Conservation (phyloP, 2,888 invertebrate species). For the Cataglyphis livida region DNA sequence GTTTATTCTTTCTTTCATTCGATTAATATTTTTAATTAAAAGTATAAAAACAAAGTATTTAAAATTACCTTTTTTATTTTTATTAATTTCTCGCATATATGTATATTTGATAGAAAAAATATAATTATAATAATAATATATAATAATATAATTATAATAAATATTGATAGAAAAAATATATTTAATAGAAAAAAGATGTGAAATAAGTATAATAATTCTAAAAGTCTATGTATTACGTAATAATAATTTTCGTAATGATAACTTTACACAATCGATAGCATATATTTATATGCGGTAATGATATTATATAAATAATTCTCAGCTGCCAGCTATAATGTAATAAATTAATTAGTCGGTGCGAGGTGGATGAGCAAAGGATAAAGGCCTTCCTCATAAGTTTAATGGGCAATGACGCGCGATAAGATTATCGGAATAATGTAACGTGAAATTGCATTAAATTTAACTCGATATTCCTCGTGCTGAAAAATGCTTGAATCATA, state of each 20-base stretch:
- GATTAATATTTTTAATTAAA: not conserved
- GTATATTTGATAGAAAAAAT: too few relatives aligned
- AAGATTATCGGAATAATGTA: slow-evolving; percentile 75
- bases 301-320: slow-evolving; percentile 68
- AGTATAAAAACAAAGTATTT: not conserved
- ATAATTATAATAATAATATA: too few relatives aligned
- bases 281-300: slow-evolving; percentile 46
- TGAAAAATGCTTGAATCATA: slow-evolving; percentile 71
- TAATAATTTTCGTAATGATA: slow-evolving; percentile 25
- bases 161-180: too few relatives aligned
- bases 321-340: slow-evolving; percentile 62
- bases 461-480: slow-evolving; percentile 68
- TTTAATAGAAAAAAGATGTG: not conserved
- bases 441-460: slow-evolving; percentile 74
- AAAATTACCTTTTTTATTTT: not conserved
- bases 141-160: too few relatives aligned
- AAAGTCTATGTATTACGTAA: slow-evolving; percentile 4
- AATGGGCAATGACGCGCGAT: slow-evolving; percentile 73
- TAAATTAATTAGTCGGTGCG: slow-evolving; percentile 61
- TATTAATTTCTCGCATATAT: not conserved
- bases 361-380: slow-evolving; percentile 61
- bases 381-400: slow-evolving; percentile 70
- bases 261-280: slow-evolving; percentile 29
- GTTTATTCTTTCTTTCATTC: not conserved
- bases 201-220: slow-evolving; percentile 4